Evolutionary conservation across 2,113 vertebrate genomes (phyloP), one percentile per base, ranked within the genome.

Genomic region (Cephalopholis sonnerati): DNA sequence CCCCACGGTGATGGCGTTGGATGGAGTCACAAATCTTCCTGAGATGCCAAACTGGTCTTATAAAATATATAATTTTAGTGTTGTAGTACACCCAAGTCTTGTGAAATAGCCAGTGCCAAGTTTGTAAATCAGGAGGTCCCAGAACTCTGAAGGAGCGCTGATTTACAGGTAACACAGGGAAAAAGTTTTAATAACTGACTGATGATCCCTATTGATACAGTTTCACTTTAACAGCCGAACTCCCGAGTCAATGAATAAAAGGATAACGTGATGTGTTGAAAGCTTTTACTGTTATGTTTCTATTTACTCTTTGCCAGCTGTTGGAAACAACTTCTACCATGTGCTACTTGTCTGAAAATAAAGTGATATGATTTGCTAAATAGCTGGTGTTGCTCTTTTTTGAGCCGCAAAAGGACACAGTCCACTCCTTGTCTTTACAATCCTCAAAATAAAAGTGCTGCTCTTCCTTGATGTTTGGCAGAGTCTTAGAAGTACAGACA

Each of bases 11-110:
- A 74, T 17, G 8, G 20, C 3, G 3, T 5, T 2, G 27, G 51
- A 44, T 12, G 29, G 39, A 51, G 50, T 73, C 76, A 57, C 59
- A 85, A 82, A 86, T 78, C 74, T 82, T 70, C 41, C 51, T 48
- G 77, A 57, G 54, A 73, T 55, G 75, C 74, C 58, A 41, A 69
- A 46, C 9, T 32, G n/a, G 59, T 65, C 77, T 57, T 41, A 58
- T 39, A 82, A 82, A 54, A 74, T 44, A 13, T 51, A 44, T 48
- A 15, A 61, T 65, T 81, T 79, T 61, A 41, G 39, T 76, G 85
- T 88, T 79, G 66, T 50, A 48, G 41, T 25, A 18, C 32, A 73
- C 55, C 24, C 32, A 73, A 41, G 65, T 29, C 57, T 79, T 25
- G 51, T 77, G 63, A 80, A 83, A 36, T 36, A 71, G 74, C 22